Evolutionary conservation across 2,888 invertebrate species (phyloP).

Genomic region (Heliconius hortense): DNA sequence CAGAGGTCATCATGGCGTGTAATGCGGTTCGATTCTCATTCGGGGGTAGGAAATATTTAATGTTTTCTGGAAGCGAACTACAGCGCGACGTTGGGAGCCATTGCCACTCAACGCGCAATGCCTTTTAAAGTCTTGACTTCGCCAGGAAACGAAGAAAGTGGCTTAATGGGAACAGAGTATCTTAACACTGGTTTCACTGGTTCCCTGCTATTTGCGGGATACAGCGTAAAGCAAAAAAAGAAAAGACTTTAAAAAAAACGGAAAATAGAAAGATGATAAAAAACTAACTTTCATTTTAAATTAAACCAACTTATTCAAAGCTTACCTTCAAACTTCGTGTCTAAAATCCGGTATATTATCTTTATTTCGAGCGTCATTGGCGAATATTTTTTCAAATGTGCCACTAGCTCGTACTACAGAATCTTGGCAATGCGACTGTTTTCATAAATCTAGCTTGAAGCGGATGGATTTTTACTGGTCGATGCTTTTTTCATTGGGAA

Average conservation of each 20-base stretch:
- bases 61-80: too few species aligned
- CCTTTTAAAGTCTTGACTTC: not conserved
- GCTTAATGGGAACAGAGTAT: too few species aligned
- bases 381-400: conserved; percentile 18
- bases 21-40: not conserved
- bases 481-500: not conserved
- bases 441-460: conserved; percentile 7
- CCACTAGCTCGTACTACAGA: not conserved
- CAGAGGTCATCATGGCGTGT: too few species aligned
- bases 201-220: not conserved
- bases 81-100: too few species aligned
- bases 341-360: not conserved
- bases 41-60: not conserved
- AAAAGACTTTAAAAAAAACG: not conserved
- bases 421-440: conserved; percentile 14
- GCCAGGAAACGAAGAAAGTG: not conserved
- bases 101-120: too few species aligned
- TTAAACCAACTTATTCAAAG: not conserved
- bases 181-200: too few species aligned
- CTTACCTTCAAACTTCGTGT: not conserved
- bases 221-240: not conserved
- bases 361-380: conserved; percentile 10
- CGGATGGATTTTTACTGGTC: not conserved
- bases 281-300: too few species aligned
- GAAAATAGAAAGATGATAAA: too few species aligned